phyloP scores from a whole-genome alignment of 2,888 invertebrate species.

The Xestia xanthographa region DNA sequence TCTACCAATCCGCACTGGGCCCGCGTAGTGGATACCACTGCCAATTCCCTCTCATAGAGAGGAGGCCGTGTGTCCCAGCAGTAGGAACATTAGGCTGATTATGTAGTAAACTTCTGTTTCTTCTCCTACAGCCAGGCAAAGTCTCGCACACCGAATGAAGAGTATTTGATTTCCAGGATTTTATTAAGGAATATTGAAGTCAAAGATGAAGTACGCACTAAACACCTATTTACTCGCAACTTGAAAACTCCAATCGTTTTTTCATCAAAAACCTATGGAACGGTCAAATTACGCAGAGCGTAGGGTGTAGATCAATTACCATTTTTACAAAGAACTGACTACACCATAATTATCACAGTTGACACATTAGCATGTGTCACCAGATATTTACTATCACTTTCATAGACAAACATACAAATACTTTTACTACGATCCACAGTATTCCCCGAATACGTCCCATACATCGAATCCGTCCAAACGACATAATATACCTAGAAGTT shows the following conservation, averaged over 20 bases:
- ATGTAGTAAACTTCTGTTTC: not conserved
- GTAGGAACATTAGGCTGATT: too few species aligned
- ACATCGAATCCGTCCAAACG: constrained; percentile 14
- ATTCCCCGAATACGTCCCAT: constrained; percentile 26
- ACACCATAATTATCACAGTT: constrained; percentile 1
- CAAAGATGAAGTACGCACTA: not conserved
- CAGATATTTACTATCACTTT: constrained; percentile 30
- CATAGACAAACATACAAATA: constrained; percentile 30
- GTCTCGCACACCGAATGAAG: not conserved
- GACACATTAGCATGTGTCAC: not conserved
- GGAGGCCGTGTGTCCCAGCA: too few species aligned
- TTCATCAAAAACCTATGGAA: not conserved
- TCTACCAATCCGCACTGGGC: too few species aligned
- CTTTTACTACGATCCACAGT: constrained; percentile 25
- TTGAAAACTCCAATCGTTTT: not conserved
- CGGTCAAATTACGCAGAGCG: not conserved
- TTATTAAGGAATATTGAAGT: not conserved
- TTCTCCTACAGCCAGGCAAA: too few species aligned
- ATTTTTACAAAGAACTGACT: not conserved
- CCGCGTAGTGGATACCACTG: too few species aligned
- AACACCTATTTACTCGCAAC: not conserved
- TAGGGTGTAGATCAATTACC: not conserved
- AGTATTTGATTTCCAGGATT: not conserved
- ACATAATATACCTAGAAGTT: constrained; percentile 54
- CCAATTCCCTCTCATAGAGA: too few species aligned